Evolutionary conservation across 2,113 vertebrate genomes (phyloP).

Genomic region (Aramus guarauna): DNA sequence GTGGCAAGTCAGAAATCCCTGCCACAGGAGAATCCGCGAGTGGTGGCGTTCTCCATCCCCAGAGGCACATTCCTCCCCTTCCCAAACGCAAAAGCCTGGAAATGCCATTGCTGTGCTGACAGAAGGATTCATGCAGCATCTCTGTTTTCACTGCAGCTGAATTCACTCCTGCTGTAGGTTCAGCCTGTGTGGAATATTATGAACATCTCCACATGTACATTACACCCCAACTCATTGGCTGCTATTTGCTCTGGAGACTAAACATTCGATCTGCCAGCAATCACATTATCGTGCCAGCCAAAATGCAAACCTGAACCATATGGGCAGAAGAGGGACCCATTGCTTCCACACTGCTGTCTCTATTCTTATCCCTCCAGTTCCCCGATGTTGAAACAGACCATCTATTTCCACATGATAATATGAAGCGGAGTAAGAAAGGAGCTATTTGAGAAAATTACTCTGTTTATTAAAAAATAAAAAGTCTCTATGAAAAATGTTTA

Average conservation of each 20-base stretch:
- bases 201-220: constrained; percentile 70
- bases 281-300: constrained; percentile 74
- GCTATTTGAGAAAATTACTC: constrained; percentile 29
- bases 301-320: constrained; percentile 78
- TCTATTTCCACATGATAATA: constrained; percentile 51
- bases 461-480: constrained; percentile 47
- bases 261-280: constrained; percentile 74
- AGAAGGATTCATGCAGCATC: constrained; percentile 68
- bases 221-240: constrained; percentile 72
- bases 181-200: constrained; percentile 66
- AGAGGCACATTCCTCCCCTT: constrained; percentile 49
- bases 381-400: constrained; percentile 50
- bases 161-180: constrained; percentile 60
- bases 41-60: constrained; percentile 24
- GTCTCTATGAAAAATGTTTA: constrained; percentile 37
- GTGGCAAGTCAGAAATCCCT: constrained; percentile 44
- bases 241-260: constrained; percentile 74
- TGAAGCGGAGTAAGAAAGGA: neutral
- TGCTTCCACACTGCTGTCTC: constrained; percentile 48
- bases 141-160: constrained; percentile 67
- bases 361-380: constrained; percentile 23
- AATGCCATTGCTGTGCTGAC: constrained; percentile 63
- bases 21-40: neutral
- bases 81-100: constrained; percentile 51
- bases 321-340: constrained; percentile 72